These are phyloP conservation scores for Eurosta solidaginis DNA, from an alignment of 1,140 invertebrate species.

Conservation along the genomic window DNA sequence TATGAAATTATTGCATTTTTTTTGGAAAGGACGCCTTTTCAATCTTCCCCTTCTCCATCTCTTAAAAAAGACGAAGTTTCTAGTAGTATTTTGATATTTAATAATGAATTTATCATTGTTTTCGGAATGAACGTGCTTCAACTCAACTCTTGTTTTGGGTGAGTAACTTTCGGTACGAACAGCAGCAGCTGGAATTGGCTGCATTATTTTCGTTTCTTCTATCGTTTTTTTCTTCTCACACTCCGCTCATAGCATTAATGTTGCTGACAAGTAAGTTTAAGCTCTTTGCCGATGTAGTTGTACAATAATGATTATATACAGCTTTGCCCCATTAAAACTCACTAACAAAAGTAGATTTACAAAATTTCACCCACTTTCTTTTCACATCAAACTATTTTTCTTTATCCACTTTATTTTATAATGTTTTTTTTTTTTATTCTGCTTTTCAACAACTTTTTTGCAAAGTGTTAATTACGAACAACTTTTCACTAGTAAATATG, in stretches of 20 bases:
- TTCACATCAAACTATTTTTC: neutral
- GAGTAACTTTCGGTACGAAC: no score
- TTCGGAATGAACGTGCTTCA: no score
- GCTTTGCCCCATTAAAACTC: neutral
- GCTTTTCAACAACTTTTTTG: neutral
- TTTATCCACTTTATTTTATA: neutral
- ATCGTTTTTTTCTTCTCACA: neutral
- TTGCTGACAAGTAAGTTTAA: neutral
- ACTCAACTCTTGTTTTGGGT: no score
- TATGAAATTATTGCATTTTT: no score
- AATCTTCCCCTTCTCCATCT: no score
- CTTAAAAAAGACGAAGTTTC: no score
- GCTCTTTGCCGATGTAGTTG: neutral
- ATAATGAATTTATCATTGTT: no score
- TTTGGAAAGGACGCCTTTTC: no score
- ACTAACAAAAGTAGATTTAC: conserved; percentile 12
- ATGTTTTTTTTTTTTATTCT: neutral
- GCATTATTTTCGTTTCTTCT: no score
- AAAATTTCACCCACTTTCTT: neutral
- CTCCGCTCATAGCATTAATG: neutral
- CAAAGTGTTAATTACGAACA: conserved; percentile 17
- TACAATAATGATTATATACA: conserved; percentile 7
- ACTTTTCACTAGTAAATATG: neutral
- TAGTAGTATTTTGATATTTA: no score
- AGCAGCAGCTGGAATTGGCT: no score